Percentiles rank a stretch among this genome's conserved stretches.
Evolutionary conservation across 2,113 vertebrate species (phyloP).

Genomic region (Phocoena phocoena): DNA sequence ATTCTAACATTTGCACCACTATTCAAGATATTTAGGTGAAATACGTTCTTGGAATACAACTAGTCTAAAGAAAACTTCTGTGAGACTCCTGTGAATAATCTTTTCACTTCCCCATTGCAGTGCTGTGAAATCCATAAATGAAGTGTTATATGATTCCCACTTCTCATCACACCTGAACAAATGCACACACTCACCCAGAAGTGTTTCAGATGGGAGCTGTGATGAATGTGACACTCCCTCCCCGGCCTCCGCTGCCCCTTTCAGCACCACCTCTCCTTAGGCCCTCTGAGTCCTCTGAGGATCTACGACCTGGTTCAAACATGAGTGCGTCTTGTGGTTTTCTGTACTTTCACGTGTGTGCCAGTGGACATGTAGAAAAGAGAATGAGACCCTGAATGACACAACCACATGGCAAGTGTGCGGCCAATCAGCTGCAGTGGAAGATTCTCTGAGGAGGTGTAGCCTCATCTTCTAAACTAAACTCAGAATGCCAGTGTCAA

Average conservation of each 20-base stretch:
- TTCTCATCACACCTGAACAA: neutral
- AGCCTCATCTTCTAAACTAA: neutral
- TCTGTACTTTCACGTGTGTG: neutral
- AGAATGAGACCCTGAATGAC: neutral
- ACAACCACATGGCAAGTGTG: neutral
- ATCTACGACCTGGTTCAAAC: neutral
- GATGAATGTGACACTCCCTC: neutral
- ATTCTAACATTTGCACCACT: neutral
- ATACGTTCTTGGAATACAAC: neutral
- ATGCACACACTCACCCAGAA: too few species aligned
- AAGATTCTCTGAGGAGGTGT: neutral
- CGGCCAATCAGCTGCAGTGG: neutral
- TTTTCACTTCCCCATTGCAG: neutral
- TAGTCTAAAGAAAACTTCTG: neutral
- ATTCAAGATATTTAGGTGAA: neutral
- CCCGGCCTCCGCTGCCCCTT: neutral
- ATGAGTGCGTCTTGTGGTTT: neutral
- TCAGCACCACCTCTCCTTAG: too few species aligned
- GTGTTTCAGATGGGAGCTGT: neutral
- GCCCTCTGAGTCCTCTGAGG: neutral
- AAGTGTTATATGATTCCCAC: neutral
- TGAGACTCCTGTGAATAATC: neutral
- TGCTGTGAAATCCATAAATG: neutral
- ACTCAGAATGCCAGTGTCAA: neutral
- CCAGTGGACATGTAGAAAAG: neutral